Evolutionary conservation across 53 echinoderm and acorn worm species (phyloP).

Genomic region (Henricia sp.): DNA sequence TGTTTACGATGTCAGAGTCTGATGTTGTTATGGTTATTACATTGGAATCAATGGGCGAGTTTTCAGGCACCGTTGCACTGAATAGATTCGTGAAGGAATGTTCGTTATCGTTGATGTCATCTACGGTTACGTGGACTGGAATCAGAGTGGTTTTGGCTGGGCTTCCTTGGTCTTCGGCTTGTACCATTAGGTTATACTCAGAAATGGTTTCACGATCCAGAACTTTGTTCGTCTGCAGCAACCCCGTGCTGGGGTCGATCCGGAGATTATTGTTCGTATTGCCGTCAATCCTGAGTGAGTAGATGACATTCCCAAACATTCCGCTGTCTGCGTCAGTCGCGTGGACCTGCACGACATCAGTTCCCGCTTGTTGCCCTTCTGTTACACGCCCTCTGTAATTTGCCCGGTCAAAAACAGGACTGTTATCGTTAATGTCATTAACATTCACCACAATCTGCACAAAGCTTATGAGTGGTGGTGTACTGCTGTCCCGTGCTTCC

Average conservation of each 20-base stretch:
- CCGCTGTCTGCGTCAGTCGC: constrained; percentile 80
- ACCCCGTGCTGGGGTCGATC: constrained; percentile 70
- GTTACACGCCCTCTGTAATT: constrained; percentile 59
- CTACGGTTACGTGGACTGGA: constrained; percentile 70
- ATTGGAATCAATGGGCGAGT: constrained; percentile 66
- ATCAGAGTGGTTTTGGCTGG: constrained; percentile 65
- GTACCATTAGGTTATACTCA: constrained; percentile 73
- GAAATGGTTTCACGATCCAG: constrained; percentile 79
- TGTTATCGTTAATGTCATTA: constrained; percentile 86
- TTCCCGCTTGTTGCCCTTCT: constrained; percentile 59
- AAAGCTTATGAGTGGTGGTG: constrained; percentile 72
- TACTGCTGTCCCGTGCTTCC: constrained; percentile 76
- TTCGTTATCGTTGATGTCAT: constrained; percentile 88
- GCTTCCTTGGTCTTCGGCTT: constrained; percentile 79
- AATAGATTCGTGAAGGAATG: constrained; percentile 75
- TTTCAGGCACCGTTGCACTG: constrained; percentile 77
- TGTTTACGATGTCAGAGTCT: constrained; percentile 75
- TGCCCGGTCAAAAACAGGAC: constrained; percentile 71
- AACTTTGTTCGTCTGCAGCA: constrained; percentile 64
- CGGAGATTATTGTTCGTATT: constrained; percentile 76
- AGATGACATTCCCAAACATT: constrained; percentile 68
- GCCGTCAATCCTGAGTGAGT: constrained; percentile 59
- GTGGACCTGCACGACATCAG: constrained; percentile 61
- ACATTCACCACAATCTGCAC: constrained; percentile 64
- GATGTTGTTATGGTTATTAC: constrained; percentile 82